These are phyloP conservation scores for Pluvianellus socialis DNA, from an alignment of 2,113 vertebrate species.

Conservation along the genomic window DNA sequence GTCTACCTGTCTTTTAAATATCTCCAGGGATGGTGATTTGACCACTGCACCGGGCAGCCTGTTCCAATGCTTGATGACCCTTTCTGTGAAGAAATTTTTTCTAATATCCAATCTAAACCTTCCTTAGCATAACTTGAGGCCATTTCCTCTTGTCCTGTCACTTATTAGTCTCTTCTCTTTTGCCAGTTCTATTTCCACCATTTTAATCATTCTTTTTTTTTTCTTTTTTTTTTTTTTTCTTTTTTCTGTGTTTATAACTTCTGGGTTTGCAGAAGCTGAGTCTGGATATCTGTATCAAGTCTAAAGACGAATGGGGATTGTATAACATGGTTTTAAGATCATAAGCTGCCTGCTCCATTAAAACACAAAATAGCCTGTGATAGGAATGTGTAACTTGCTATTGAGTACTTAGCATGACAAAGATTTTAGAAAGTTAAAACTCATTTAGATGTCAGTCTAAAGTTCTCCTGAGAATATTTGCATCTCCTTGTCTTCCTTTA, in stretches of 20 bases:
- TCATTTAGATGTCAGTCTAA: not conserved
- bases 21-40: too few species aligned
- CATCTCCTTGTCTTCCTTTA: conserved; percentile 28
- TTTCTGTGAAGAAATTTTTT: too few species aligned
- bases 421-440: not conserved
- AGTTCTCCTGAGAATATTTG: not conserved
- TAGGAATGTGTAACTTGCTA: not conserved
- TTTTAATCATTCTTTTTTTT: not conserved
- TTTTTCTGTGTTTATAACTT: not conserved
- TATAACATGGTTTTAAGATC: not conserved
- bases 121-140: too few species aligned
- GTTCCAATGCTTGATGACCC: too few species aligned
- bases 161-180: not conserved
- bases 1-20: too few species aligned
- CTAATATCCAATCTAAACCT: too few species aligned
- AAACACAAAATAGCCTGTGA: not conserved
- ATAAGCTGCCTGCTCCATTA: not conserved
- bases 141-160: too few species aligned
- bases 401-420: not conserved
- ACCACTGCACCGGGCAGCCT: too few species aligned
- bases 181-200: not conserved
- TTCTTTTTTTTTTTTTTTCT: not conserved
- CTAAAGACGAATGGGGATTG: not conserved
- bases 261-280: not conserved
- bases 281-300: not conserved